phyloP scores from a whole-genome alignment of 2,113 vertebrate genomes.

The Epinephelus lanceolatus region DNA sequence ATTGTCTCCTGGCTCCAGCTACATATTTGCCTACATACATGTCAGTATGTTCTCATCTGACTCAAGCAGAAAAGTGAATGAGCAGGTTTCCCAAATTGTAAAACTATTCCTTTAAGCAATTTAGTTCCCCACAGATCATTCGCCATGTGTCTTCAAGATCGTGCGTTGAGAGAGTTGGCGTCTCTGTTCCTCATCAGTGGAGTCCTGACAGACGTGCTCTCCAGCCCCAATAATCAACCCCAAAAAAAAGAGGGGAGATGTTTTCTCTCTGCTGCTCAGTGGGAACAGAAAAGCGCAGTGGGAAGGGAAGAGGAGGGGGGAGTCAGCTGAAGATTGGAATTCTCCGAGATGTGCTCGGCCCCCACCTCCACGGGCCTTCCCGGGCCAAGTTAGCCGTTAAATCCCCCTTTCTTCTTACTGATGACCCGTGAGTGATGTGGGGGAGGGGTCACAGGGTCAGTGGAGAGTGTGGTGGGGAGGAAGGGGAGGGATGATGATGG shows the following conservation, averaged over 20 bases:
- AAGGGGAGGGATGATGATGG: slow-evolving; percentile 24
- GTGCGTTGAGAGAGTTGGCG: slow-evolving; percentile 47
- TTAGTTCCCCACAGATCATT: slow-evolving; percentile 27
- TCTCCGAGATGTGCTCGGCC: slow-evolving; percentile 54
- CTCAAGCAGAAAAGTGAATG: slow-evolving; percentile 21
- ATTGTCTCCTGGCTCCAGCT: neutral
- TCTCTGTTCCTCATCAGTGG: slow-evolving; percentile 72
- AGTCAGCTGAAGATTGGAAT: slow-evolving; percentile 67
- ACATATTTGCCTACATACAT: neutral
- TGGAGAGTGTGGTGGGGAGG: slow-evolving; percentile 41
- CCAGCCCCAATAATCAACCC: slow-evolving; percentile 64
- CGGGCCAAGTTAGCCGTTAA: slow-evolving; percentile 79
- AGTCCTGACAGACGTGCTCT: slow-evolving; percentile 67
- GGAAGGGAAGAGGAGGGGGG: slow-evolving; percentile 9
- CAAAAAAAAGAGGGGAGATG: slow-evolving; percentile 52
- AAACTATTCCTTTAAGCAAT: slow-evolving; percentile 31
- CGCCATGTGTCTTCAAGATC: slow-evolving; percentile 45
- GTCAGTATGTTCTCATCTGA: neutral
- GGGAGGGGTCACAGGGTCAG: slow-evolving; percentile 73
- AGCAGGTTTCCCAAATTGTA: slow-evolving; percentile 21
- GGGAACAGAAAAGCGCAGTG: slow-evolving; percentile 70
- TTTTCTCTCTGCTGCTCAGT: slow-evolving; percentile 59
- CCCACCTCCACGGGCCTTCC: slow-evolving; percentile 51
- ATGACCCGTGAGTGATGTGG: slow-evolving; percentile 80
- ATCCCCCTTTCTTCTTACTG: slow-evolving; percentile 78